Conservation (phyloP, 2,113 vertebrate species). For the Trichechus manatus region DNA sequence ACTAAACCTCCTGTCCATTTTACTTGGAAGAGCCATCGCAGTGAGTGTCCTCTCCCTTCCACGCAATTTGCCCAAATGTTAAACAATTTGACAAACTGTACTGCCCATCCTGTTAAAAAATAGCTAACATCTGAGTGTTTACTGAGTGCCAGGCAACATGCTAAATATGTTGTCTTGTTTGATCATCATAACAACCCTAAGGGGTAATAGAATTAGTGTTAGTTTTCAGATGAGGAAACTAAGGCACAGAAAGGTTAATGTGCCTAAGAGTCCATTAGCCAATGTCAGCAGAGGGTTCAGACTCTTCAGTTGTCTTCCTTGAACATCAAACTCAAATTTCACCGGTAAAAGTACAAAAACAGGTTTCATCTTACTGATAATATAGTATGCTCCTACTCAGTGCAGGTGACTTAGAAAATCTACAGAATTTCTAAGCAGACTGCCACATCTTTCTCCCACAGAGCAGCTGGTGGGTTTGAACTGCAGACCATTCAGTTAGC, state of each 20-base stretch:
- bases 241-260: not conserved
- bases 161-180: not conserved
- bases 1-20: not conserved
- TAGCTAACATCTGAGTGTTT: slow-evolving; percentile 1
- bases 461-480: too few relatives aligned
- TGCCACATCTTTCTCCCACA: too few relatives aligned
- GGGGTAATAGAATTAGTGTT: not conserved
- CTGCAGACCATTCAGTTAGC: too few relatives aligned
- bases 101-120: not conserved
- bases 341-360: not conserved
- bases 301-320: not conserved
- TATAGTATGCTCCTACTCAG: not conserved
- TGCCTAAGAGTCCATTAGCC: not conserved
- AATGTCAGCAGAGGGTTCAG: not conserved
- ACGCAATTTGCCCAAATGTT: not conserved
- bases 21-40: not conserved
- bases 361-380: not conserved
- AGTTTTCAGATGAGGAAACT: not conserved
- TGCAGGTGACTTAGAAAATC: slow-evolving; percentile 3
- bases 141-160: not conserved
- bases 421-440: not conserved
- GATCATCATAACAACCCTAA: not conserved
- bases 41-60: not conserved
- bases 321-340: not conserved
- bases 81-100: not conserved